phyloP scores from a whole-genome alignment of 2,113 vertebrate genomes.

The Cheilinus undulatus region DNA sequence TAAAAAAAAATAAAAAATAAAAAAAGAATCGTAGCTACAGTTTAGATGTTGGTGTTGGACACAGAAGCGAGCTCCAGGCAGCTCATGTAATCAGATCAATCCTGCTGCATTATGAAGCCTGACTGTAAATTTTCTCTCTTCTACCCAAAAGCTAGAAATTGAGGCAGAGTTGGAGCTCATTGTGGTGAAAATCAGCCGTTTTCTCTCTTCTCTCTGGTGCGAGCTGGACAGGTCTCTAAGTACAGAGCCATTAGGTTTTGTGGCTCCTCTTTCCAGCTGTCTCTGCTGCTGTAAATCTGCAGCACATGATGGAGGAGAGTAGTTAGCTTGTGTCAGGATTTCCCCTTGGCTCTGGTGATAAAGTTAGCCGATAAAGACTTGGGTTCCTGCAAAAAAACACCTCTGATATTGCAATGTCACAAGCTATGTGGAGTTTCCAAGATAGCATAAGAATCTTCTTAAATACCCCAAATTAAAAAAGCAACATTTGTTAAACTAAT shows the following conservation, averaged over 20 bases:
- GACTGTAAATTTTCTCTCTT: neutral
- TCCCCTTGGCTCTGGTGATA: neutral
- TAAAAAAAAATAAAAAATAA: neutral
- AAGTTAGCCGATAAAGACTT: neutral
- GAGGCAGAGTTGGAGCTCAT: no score
- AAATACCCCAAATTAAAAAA: no score
- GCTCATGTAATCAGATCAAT: constrained; percentile 16
- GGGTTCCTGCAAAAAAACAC: no score
- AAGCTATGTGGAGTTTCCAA: no score
- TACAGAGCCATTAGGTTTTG: neutral
- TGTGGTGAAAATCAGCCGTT: neutral
- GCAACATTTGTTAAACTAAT: no score
- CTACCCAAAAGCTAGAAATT: neutral
- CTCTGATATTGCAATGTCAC: no score
- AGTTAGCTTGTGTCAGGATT: constrained; percentile 13
- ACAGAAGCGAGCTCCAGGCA: neutral
- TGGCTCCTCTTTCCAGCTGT: constrained; percentile 12
- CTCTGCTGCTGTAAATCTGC: constrained; percentile 38
- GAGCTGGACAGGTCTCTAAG: neutral
- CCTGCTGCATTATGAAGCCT: no score
- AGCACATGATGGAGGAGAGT: constrained; percentile 12
- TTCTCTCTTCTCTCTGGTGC: neutral
- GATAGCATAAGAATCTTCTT: no score
- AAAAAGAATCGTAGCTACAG: neutral
- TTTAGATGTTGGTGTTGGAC: constrained; percentile 24